Percentiles rank a stretch among this genome's conserved stretches.
Evolutionary conservation across 2,888 invertebrate species (phyloP).

Genomic region (Drosophila flavopinicola): DNA sequence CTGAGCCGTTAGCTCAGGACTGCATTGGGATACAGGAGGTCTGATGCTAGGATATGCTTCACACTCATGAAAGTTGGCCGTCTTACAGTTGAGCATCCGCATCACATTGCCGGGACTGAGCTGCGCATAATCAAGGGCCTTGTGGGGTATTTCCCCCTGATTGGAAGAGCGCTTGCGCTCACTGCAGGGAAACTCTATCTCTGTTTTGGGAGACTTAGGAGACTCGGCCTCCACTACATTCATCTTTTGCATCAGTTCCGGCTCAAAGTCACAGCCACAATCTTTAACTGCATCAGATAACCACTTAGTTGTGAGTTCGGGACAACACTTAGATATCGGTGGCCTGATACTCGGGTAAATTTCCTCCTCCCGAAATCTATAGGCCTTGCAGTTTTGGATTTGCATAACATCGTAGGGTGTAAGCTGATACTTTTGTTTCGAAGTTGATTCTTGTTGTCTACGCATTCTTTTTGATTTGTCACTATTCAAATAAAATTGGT

Average conservation of each 20-base stretch:
- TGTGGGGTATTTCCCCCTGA: background rate
- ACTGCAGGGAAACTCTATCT: background rate
- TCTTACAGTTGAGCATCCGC: slow-evolving; percentile 46
- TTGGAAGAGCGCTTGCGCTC: background rate
- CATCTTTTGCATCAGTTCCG: background rate
- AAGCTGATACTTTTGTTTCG: background rate
- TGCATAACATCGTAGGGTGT: slow-evolving; percentile 18
- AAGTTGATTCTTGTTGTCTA: background rate
- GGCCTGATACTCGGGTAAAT: slow-evolving; percentile 15
- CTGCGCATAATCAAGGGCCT: slow-evolving; percentile 17
- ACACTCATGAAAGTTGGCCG: background rate
- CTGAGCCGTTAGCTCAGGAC: slow-evolving; percentile 21
- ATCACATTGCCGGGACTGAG: slow-evolving; percentile 35
- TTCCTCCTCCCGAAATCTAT: slow-evolving; percentile 1
- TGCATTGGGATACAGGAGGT: slow-evolving; percentile 49
- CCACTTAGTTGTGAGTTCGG: background rate
- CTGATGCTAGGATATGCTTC: slow-evolving; percentile 48
- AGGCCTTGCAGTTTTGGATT: slow-evolving; percentile 10
- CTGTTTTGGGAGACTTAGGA: background rate
- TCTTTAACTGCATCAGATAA: background rate
- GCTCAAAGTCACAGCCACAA: background rate
- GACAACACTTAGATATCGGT: background rate
- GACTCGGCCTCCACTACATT: no score
- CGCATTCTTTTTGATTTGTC: background rate
- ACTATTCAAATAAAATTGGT: background rate